Percentiles rank a stretch among this genome's conserved stretches.
Evolutionary conservation across 1,140 invertebrate species (phyloP).

Genomic region (Aphis craccivora): DNA sequence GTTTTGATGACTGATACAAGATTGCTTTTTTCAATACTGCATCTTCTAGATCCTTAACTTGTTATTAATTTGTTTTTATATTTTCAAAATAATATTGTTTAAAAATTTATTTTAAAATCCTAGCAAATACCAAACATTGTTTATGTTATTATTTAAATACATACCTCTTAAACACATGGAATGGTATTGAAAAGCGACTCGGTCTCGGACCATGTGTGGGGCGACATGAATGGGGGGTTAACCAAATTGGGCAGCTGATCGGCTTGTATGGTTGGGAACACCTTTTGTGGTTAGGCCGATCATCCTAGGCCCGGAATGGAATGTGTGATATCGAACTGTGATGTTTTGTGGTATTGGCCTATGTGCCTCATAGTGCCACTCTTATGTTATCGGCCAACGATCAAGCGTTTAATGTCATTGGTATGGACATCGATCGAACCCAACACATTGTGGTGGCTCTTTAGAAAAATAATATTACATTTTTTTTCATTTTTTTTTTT

Average conservation of each 20-base stretch:
- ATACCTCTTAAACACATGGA: conserved; percentile 58
- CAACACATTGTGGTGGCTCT: conserved; percentile 58
- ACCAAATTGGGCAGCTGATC: conserved; percentile 57
- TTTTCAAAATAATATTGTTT: conserved; percentile 40
- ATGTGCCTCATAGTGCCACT: conserved; percentile 54
- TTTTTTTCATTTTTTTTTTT: conserved; percentile 44
- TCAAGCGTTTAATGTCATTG: conserved; percentile 58
- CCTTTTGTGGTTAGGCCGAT: conserved; percentile 57
- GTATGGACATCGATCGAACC: conserved; percentile 58
- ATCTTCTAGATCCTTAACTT: conserved; percentile 49
- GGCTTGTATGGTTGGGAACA: conserved; percentile 56
- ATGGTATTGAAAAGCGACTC: conserved; percentile 58
- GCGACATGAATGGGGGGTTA: conserved; percentile 57
- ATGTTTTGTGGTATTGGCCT: conserved; percentile 54
- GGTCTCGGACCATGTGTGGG: conserved; percentile 57
- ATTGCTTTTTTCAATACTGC: conserved; percentile 41
- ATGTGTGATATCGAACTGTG: conserved; percentile 57
- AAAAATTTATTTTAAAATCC: conserved; percentile 34
- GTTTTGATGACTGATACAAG: conserved; percentile 40
- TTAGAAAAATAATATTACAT: conserved; percentile 58
- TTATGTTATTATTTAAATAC: conserved; percentile 57
- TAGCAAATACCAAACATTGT: conserved; percentile 58
- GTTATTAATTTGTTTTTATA: conserved; percentile 45
- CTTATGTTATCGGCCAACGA: conserved; percentile 58
- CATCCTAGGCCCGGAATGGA: conserved; percentile 57